phyloP scores from a whole-genome alignment of 2,797 vertebrate genomes.

The Pelodytes ibericus region DNA sequence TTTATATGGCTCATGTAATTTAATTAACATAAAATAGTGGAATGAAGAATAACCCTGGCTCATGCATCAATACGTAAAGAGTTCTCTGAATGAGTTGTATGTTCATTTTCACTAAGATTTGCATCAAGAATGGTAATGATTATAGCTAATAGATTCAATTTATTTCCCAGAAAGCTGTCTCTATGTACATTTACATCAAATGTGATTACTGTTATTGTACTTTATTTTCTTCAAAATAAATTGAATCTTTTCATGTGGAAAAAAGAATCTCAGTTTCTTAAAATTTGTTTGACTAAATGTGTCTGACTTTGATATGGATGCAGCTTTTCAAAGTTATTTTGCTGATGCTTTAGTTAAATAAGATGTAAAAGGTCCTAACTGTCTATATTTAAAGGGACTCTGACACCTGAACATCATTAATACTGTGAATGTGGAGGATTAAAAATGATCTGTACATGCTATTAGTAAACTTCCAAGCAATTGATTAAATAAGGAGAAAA shows the following conservation, averaged over 20 bases:
- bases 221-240: constrained; percentile 43
- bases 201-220: constrained; percentile 46
- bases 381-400: too few relatives aligned
- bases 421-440: too few relatives aligned
- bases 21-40: constrained; percentile 65
- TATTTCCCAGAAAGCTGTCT: constrained; percentile 43
- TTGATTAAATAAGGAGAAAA: too few relatives aligned
- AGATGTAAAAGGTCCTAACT: too few relatives aligned
- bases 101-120: constrained; percentile 28
- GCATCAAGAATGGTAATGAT: constrained; percentile 39
- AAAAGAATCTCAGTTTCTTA: constrained; percentile 21
- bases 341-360: neutral
- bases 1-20: constrained; percentile 58
- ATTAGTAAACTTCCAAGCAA: too few relatives aligned
- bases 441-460: too few relatives aligned
- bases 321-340: constrained; percentile 35
- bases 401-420: too few relatives aligned
- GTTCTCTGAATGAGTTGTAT: constrained; percentile 26
- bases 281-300: constrained; percentile 9
- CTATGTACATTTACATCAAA: constrained; percentile 42
- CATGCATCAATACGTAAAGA: constrained; percentile 35
- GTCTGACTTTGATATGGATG: constrained; percentile 18
- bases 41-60: constrained; percentile 1
- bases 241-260: constrained; percentile 48
- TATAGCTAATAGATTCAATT: constrained; percentile 47